phyloP scores from a whole-genome alignment of 2,113 vertebrate genomes.

The Istiophorus platypterus region DNA sequence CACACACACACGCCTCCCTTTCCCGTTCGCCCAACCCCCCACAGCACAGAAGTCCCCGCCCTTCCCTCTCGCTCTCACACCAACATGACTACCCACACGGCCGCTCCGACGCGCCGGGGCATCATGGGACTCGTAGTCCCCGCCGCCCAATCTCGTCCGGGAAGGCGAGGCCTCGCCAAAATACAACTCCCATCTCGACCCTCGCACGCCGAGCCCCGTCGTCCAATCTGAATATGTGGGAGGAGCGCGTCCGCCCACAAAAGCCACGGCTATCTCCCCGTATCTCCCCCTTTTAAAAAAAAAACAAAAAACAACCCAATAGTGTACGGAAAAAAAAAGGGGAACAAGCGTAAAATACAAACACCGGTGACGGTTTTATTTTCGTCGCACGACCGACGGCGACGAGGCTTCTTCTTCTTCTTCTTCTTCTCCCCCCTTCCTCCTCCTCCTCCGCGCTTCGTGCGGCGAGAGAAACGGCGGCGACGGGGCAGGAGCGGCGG shows the following conservation, averaged over 20 bases:
- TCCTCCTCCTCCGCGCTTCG: slow-evolving; percentile 58
- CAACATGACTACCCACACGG: slow-evolving; percentile 73
- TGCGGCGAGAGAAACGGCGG: slow-evolving; percentile 51
- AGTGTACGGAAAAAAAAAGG: slow-evolving; percentile 77
- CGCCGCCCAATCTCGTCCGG: slow-evolving; percentile 1
- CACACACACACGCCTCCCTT: slow-evolving; percentile 73
- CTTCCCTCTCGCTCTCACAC: slow-evolving; percentile 81
- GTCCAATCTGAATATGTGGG: slow-evolving; percentile 88
- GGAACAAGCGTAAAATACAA: slow-evolving; percentile 69
- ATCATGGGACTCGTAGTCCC: slow-evolving; percentile 80
- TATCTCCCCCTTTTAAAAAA: slow-evolving; percentile 70
- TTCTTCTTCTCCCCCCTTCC: too few relatives aligned
- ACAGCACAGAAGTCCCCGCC: slow-evolving; percentile 80
- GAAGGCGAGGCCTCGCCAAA: slow-evolving; percentile 76
- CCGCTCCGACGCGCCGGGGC: slow-evolving; percentile 20
- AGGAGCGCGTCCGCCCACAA: slow-evolving; percentile 87
- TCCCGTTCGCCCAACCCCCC: slow-evolving; percentile 84
- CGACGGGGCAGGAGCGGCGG: slow-evolving; percentile 66
- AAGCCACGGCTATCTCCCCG: slow-evolving; percentile 81
- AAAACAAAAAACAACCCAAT: too few relatives aligned
- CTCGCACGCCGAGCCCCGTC: slow-evolving; percentile 76
- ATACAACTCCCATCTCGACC: slow-evolving; percentile 87
- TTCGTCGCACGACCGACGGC: slow-evolving; percentile 67
- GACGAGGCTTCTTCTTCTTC: too few relatives aligned
- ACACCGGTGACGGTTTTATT: slow-evolving; percentile 49